Evolutionary conservation across 2,113 vertebrate species (phyloP), one percentile per base, ranked within the genome.

Genomic region (Xiphophorus hellerii): DNA sequence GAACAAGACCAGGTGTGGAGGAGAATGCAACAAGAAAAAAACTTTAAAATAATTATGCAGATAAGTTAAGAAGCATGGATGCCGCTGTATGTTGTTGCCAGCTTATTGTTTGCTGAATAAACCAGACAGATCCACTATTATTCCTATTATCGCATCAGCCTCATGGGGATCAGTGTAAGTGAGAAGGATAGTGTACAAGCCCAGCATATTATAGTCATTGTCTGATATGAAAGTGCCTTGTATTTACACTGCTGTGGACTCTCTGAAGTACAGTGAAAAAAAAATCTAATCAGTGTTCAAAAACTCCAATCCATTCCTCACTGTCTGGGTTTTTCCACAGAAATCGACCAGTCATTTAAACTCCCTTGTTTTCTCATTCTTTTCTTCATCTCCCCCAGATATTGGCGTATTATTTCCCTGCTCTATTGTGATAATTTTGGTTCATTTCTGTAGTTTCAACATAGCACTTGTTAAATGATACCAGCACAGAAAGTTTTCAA

Each of bases 301-400:
- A 58, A 81, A 70, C 73, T 62, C 54, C 67, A 25, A 39, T 81
- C 75, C 81, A 89, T 84, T 81, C 54, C 70, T 84, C 81, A 78
- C 54, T 69, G 76, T 85, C 80, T 80, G 66, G 33, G 73, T 65
- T 82, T 70, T 72, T 83, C 69, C 15, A 35, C 76, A 62, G 30
- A 79, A 83, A 80, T 89, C 48, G 27, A 85, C 77, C 76, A 86
- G 83, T 77, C 67, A 17, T 70, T 85, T 76, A 72, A 58, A 28
- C 71, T 74, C 33, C 66, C 66, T 29, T 20, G 63, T 62, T 78
- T 74, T 51, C 69, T 64, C 54, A 42, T 81, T 67, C 48, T 72
- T 83, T 79, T 71, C 79, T 75, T 69, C 39, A 71, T 71, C 42
- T 29, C 63, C 63, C 42, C 15, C n/a, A 33, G 17, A 66, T 48